Percentiles rank a stretch among this genome's conserved stretches.
Conservation (phyloP, 2,888 invertebrate genomes). For the Leptopilina syphax region DNA sequence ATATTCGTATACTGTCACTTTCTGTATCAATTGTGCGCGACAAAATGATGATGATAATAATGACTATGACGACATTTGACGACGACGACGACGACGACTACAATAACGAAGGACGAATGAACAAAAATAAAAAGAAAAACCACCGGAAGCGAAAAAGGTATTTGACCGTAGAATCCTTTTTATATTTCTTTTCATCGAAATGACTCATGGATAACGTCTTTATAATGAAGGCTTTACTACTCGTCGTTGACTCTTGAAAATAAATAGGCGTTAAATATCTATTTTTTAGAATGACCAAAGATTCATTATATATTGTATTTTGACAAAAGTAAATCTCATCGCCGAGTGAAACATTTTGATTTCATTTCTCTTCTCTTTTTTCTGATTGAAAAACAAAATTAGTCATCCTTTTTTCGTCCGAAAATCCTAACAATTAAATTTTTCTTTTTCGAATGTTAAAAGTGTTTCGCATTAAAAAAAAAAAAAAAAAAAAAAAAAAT, state of each 20-base stretch:
- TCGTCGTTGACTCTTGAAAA: not conserved
- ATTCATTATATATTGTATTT: not conserved
- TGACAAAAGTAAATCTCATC: slow-evolving; percentile 2
- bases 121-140: not conserved
- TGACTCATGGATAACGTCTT: slow-evolving; percentile 29
- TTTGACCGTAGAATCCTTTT: slow-evolving; percentile 24
- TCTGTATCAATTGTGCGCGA: not conserved
- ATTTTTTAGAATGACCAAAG: slow-evolving; percentile 9
- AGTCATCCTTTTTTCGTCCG: too few species aligned
- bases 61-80: not conserved
- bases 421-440: too few species aligned
- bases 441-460: too few species aligned
- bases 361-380: too few species aligned
- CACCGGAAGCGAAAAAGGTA: slow-evolving; percentile 30
- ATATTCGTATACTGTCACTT: not conserved
- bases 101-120: not conserved
- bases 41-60: too few species aligned
- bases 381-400: too few species aligned
- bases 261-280: not conserved
- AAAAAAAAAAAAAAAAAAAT: too few species aligned
- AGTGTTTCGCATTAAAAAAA: too few species aligned
- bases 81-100: slow-evolving; percentile 1
- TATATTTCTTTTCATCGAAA: slow-evolving; percentile 8
- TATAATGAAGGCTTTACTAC: slow-evolving; percentile 8
- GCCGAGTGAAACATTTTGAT: not conserved